These are phyloP conservation scores for Pangasius mekongensis DNA, from an alignment of 2,797 vertebrate genomes.

Conservation along the genomic window DNA sequence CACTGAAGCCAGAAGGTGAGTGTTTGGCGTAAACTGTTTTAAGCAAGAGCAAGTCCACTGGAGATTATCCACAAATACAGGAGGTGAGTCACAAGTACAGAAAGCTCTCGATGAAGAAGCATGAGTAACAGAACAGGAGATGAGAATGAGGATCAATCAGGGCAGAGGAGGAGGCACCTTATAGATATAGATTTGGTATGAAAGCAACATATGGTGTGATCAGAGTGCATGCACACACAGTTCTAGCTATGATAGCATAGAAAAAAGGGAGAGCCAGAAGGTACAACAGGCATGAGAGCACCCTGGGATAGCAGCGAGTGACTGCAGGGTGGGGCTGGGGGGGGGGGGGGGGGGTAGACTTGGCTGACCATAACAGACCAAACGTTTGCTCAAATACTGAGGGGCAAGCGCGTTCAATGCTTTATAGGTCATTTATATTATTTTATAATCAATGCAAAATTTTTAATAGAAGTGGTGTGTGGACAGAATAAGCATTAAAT, in stretches of 20 bases:
- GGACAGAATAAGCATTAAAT: background rate
- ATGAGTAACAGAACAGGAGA: constrained; percentile 7
- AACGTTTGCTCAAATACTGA: background rate
- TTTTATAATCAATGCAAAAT: background rate
- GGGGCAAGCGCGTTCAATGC: background rate
- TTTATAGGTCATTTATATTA: background rate
- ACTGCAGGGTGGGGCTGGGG: too few relatives aligned
- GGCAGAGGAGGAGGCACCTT: background rate
- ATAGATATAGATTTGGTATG: background rate
- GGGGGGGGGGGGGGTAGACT: too few relatives aligned
- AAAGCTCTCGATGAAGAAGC: background rate
- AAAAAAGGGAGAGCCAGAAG: background rate
- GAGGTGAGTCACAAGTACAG: background rate
- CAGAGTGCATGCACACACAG: background rate
- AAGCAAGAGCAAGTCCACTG: background rate
- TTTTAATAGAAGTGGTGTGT: background rate
- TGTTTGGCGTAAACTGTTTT: background rate
- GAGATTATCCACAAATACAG: background rate
- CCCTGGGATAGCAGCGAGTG: background rate
- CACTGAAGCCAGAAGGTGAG: background rate
- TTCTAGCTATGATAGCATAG: background rate
- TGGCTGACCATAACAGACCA: background rate
- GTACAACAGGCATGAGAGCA: background rate
- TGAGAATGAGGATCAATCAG: background rate
- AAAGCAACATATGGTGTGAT: background rate